phyloP scores from a whole-genome alignment of 1,140 invertebrate genomes.

The Drosophila busckii region DNA sequence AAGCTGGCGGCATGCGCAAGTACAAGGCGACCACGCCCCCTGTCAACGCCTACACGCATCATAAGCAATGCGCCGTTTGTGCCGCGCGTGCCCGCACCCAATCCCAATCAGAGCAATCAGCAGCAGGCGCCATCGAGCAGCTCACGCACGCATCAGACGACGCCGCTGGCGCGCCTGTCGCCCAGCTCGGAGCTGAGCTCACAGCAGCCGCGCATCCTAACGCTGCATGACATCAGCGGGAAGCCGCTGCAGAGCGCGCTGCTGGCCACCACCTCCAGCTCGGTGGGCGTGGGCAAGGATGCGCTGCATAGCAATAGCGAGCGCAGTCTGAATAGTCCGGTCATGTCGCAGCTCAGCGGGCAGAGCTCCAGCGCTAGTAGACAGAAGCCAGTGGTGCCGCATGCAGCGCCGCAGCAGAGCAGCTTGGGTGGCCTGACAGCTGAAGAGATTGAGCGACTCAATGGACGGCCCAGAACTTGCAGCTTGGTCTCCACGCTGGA shows the following conservation, averaged over 20 bases:
- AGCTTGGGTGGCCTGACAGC: conserved; percentile 92
- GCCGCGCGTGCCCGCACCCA: too few relatives aligned
- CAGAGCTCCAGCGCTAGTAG: conserved; percentile 88
- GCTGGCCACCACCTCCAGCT: conserved; percentile 91
- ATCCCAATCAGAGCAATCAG: conserved; percentile 82
- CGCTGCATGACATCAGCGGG: conserved; percentile 94
- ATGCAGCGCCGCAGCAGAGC: conserved; percentile 82
- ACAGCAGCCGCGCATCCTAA: conserved; percentile 93
- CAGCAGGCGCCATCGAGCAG: conserved; percentile 81
- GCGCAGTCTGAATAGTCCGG: conserved; percentile 92
- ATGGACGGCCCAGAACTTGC: conserved; percentile 90
- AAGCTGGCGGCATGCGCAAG: conserved; percentile 88
- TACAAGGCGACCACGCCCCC: conserved; percentile 90
- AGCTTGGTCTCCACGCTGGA: conserved; percentile 95
- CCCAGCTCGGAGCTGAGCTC: conserved; percentile 94
- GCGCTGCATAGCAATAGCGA: conserved; percentile 92
- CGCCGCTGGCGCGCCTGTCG: conserved; percentile 91
- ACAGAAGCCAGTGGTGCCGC: conserved; percentile 81
- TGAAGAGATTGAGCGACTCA: conserved; percentile 94
- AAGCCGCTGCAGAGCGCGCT: conserved; percentile 93
- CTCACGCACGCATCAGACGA: conserved; percentile 89
- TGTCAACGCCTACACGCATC: conserved; percentile 85
- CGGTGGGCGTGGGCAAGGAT: conserved; percentile 89
- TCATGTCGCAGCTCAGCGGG: conserved; percentile 92
- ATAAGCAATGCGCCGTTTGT: conserved; percentile 86